A percentile compares a stretch with the other conserved stretches of the same genome.
These are phyloP conservation scores for Datnioides undecimradiatus DNA, from an alignment of 2,113 vertebrate genomes.

Conservation along the genomic window DNA sequence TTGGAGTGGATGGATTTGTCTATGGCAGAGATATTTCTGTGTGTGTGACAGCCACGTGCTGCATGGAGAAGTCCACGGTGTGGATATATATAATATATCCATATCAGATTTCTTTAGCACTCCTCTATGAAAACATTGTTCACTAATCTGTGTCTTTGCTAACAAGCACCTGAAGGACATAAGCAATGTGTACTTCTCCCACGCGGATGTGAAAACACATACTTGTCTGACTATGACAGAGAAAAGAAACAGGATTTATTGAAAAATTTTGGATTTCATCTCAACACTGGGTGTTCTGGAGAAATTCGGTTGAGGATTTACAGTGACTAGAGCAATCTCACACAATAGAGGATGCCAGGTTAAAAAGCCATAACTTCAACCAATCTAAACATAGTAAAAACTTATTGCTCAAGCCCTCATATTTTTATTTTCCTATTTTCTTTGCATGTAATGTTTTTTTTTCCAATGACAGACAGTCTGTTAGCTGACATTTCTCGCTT, in stretches of 20 bases:
- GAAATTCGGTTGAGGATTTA: conserved; percentile 57
- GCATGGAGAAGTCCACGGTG: conserved; percentile 82
- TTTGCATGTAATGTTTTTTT: conserved; percentile 7
- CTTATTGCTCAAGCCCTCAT: conserved; percentile 12
- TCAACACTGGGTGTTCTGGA: conserved; percentile 47
- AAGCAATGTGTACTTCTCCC: conserved; percentile 48
- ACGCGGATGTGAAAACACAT: conserved; percentile 59
- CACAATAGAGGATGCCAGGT: conserved; percentile 58
- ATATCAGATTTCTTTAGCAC: conserved; percentile 73
- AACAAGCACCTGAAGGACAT: conserved; percentile 69
- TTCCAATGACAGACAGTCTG: conserved; percentile 44
- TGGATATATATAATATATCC: too few species aligned
- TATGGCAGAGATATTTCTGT: conserved; percentile 80
- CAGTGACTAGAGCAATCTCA: conserved; percentile 46
- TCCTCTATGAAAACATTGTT: conserved; percentile 49
- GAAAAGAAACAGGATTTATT: conserved; percentile 66
- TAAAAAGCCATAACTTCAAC: conserved; percentile 59
- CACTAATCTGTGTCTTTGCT: conserved; percentile 62
- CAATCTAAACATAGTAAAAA: conserved; percentile 76
- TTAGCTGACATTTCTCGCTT: conserved; percentile 22
- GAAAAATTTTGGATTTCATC: conserved; percentile 64
- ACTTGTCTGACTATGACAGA: conserved; percentile 53
- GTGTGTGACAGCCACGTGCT: conserved; percentile 84
- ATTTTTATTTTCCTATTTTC: conserved; percentile 57
- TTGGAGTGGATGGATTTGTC: conserved; percentile 50